Evolutionary conservation across 2,113 vertebrate species (phyloP), one percentile per base, ranked within the genome.

Genomic region (Podocnemis expansa): DNA sequence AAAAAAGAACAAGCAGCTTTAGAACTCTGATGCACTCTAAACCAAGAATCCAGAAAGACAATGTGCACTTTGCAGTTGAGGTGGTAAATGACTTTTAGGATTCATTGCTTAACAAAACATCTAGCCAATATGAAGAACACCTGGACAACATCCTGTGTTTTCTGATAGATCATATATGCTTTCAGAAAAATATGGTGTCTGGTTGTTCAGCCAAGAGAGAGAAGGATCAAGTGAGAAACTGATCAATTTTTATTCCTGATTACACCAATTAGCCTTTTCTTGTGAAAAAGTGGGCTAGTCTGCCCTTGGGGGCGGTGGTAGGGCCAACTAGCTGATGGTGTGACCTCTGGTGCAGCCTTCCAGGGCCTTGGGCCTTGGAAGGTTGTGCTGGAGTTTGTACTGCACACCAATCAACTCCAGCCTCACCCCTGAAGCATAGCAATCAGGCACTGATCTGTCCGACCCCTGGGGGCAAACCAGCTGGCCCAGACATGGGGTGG

Each of bases 161-260:
- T 90, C 67, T 75, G 4, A 43, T 58, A 9, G 21, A 0, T 8
- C 80, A n/a, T n/a, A 22, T 47, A 8, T 27, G 10, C 38, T 21
- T 78, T 8, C 10, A 54, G n/a, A 43, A 86, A 8, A 47, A 70
- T 34, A 4, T 78, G 38, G 19, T 75, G 1, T 52, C 10, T 38
- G 51, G 51, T 70, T 38, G n/a, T 22, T 70, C 63, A 38, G 63
- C 19, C 19, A 38, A 38, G 17, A 70, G 63, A 47, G 25, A 49
- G 3, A 58, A 90, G 41, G 76, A 78, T 5, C 4, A 88, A 52
- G 85, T 0, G 0, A 41, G 4, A 27, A 88, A 2, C 7, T 22
- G 87, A 5, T 2, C 24, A n/a, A 1, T 0, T n/a, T 60, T 78
- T 58, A 2, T 43, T 17, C 1, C 60, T 84, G n/a, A 52, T 84